Base-by-base conservation (phyloP, 2,797 vertebrate genomes). In the Leptatherina wallacei region DNA sequence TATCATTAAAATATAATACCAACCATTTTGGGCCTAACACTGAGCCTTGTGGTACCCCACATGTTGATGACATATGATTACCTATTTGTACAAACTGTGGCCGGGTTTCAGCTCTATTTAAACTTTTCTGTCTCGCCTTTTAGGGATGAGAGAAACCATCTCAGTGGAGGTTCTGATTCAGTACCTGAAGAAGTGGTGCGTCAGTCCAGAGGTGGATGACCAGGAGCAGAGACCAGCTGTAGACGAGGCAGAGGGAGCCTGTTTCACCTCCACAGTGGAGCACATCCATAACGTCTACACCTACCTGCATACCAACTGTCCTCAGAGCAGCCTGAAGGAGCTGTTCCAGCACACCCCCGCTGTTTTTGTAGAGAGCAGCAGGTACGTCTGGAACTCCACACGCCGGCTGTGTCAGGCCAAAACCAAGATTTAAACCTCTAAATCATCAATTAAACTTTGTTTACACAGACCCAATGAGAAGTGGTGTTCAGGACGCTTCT, bases 111-210 rank as follows among this genome's bases (percentile, higher is more conserved):
- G 6, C 42, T 44, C 16, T 20, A 18, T 42, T 16, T 18, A 20
- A 44, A 44, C 10, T 40, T 8, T 62, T 49, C 8, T n/a, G 49
- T 14, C 18, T 22, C 18, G 3, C 84, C 62, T 56, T 71, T 42
- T 24, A 96, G 95, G 93, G 54, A 94, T 96, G 88, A 94, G 80
- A 77, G 78, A 92, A 59, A 91, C 47, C 0, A 29, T 95, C 65
- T 77, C 85, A 4, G 88, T 93, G 71, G 90, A 94, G 0, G 81
- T 81, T 72, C 82, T 96, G 80, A 89, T 95, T 16, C 33, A 35
- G 13, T 94, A 94, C 83, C 87, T 95, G 81, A 95, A 93, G 71
- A 11, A 84, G 44, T 96, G 95, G 95, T 94, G 94, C 32, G 32
- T 85, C 58, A 80, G 60, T 64, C 61, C 79, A 6, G 69, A 80